Evolutionary conservation across 2,113 vertebrate species (phyloP).

Genomic region (Eonycteris spelaea): DNA sequence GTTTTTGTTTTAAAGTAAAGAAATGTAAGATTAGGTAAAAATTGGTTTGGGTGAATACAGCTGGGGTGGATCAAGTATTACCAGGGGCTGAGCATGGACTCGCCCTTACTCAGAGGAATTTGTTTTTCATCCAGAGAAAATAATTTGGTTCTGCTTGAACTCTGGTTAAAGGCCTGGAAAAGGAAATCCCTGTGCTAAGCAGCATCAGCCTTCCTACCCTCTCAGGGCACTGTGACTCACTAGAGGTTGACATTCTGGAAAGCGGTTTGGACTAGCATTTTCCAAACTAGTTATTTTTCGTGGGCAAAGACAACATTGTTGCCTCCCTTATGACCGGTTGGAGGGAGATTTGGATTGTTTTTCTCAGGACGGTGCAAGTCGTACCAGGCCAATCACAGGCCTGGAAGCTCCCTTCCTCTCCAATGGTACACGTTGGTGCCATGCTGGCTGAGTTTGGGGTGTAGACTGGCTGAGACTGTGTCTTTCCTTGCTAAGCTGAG

Average conservation of each 20-base stretch:
- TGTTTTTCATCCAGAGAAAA: constrained; percentile 6
- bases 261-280: not conserved
- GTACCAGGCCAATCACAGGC: not conserved
- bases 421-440: not conserved
- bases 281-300: not conserved
- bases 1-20: constrained; percentile 34
- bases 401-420: not conserved
- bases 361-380: not conserved
- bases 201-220: not conserved
- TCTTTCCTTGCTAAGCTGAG: not conserved
- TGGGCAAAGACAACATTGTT: not conserved
- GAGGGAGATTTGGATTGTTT: not conserved
- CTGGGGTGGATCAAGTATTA: not conserved
- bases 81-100: not conserved
- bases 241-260: not conserved
- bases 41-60: not conserved
- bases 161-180: not conserved
- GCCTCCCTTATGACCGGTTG: not conserved
- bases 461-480: not conserved
- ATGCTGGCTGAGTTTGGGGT: rapidly evolving
- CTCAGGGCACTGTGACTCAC: not conserved
- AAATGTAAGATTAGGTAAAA: constrained; percentile 7
- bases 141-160: constrained; percentile 1
- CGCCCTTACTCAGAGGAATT: not conserved
- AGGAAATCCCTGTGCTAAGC: not conserved